Percentiles rank a stretch among this genome's conserved stretches.
Evolutionary conservation across 2,888 invertebrate genomes (phyloP).

Genomic region (Chrysina gloriosa): DNA sequence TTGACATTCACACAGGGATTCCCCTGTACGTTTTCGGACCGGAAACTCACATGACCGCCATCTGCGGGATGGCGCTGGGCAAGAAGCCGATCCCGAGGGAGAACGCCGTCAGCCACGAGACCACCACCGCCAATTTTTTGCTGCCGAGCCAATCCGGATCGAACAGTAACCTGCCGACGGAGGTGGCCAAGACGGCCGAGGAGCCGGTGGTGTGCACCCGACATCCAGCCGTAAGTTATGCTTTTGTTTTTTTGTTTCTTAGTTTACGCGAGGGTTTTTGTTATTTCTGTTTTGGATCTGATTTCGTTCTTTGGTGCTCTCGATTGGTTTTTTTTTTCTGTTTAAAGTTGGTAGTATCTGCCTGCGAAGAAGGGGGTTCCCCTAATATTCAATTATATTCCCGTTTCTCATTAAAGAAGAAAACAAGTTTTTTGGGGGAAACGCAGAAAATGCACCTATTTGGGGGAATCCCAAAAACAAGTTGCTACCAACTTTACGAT

Average conservation of each 20-base stretch:
- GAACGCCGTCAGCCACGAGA: constrained; percentile 69
- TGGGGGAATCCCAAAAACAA: too few species aligned
- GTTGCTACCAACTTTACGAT: too few species aligned
- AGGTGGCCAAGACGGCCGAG: constrained; percentile 22
- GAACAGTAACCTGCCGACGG: constrained; percentile 50
- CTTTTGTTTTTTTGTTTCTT: constrained; percentile 6
- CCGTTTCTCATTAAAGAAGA: too few species aligned
- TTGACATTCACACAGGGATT: too few species aligned
- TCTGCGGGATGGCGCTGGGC: constrained; percentile 97
- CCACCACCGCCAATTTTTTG: constrained; percentile 90
- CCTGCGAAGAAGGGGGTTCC: not conserved
- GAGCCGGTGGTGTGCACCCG: constrained; percentile 3
- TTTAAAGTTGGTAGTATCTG: constrained; percentile 9
- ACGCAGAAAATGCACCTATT: too few species aligned
- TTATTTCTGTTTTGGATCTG: constrained; percentile 31
- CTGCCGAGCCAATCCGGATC: constrained; percentile 74
- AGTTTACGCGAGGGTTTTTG: constrained; percentile 39
- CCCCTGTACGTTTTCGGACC: constrained; percentile 97
- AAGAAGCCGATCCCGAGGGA: constrained; percentile 82
- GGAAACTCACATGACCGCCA: constrained; percentile 99
- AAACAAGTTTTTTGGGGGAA: too few species aligned
- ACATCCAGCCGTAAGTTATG: constrained; percentile 37
- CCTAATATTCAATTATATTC: too few species aligned
- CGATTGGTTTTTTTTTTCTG: constrained; percentile 27
- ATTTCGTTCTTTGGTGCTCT: constrained; percentile 39